Evolutionary conservation across 1,140 invertebrate species (phyloP), one percentile per base, ranked within the genome.

Genomic region (Dendroctonus ponderosae): DNA sequence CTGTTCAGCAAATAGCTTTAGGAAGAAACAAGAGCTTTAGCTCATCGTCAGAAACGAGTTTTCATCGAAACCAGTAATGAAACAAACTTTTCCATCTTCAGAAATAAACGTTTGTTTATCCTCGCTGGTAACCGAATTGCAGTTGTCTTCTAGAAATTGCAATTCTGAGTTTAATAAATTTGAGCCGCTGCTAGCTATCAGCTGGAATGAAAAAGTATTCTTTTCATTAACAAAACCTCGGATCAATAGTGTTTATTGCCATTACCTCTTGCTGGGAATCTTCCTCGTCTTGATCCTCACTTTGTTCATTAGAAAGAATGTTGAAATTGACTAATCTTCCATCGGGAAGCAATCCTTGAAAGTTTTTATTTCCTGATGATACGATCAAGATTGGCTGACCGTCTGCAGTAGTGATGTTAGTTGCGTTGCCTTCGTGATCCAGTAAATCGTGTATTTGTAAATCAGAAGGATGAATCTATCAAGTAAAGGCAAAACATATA

Each of bases 351-450:
- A 84, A 75, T 43, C 81, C 82, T 77, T 84, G 81, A 65, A 85
- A 72, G 12, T 79, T 80, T 61, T 83, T 65, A 46, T 80, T 74
- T 51, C 81, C 80, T 5, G 78, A 72, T 62, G 82, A 80, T 5
- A 83, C 81, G 7, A 85, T 81, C 49, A 81, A 80, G 5, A 85
- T 82, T 42, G 82, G 80, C 61, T 81, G 77, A 7, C 87, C 87
- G 74, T 89, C 86, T 71, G 85, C 82, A 69, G 87, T 84, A 0
- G 86, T 87, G 66, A 89, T 82, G 59, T 85, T 86, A 40, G 89
- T 80, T 6, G 86, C 83, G 77, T 88, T 89, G 9, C 87, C 87
- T 57, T 86, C 82, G 68, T 85, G 83, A 77, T 88, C 87, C 5
- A 84, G 85, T 38, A 89, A 82, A 81, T 87, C 76, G 49, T 74